phyloP scores from a whole-genome alignment of 2,113 vertebrate species.

The Camelus dromedarius region DNA sequence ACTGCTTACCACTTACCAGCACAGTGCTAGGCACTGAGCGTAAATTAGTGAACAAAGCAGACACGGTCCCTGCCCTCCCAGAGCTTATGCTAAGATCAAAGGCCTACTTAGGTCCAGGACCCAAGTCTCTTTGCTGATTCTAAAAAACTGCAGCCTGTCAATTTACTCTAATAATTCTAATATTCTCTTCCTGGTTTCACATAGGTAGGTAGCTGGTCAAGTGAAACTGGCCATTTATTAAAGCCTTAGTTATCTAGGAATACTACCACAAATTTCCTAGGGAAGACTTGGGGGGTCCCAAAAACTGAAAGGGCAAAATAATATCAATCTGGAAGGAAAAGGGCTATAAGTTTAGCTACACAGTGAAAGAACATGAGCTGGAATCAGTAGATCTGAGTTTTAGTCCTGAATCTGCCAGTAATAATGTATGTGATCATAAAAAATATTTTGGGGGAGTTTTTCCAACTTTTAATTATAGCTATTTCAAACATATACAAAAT shows the following conservation, averaged over 20 bases:
- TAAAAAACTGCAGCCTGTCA: neutral
- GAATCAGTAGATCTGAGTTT: conserved; percentile 29
- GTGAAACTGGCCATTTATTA: conserved; percentile 36
- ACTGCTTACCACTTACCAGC: neutral
- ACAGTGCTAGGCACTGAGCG: neutral
- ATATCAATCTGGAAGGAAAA: conserved; percentile 29
- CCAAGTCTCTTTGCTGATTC: neutral
- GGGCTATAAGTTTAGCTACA: conserved; percentile 9
- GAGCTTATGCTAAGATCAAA: conserved; percentile 48
- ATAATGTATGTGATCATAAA: conserved; percentile 31
- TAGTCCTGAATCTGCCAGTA: conserved; percentile 9
- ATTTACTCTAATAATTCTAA: conserved; percentile 40
- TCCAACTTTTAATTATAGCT: conserved; percentile 19
- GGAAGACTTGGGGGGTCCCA: neutral
- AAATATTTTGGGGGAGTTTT: neutral
- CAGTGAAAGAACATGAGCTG: conserved; percentile 8
- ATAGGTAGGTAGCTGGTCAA: neutral
- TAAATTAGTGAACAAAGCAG: conserved; percentile 40
- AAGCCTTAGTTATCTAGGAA: conserved; percentile 22
- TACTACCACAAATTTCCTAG: conserved; percentile 7
- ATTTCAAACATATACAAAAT: conserved; percentile 53
- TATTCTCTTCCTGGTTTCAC: conserved; percentile 14
- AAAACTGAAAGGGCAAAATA: conserved; percentile 15
- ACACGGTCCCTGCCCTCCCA: neutral
- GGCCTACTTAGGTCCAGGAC: neutral